These are phyloP conservation scores for Hesperia comma DNA, from an alignment of 2,888 invertebrate species.

Conservation along the genomic window DNA sequence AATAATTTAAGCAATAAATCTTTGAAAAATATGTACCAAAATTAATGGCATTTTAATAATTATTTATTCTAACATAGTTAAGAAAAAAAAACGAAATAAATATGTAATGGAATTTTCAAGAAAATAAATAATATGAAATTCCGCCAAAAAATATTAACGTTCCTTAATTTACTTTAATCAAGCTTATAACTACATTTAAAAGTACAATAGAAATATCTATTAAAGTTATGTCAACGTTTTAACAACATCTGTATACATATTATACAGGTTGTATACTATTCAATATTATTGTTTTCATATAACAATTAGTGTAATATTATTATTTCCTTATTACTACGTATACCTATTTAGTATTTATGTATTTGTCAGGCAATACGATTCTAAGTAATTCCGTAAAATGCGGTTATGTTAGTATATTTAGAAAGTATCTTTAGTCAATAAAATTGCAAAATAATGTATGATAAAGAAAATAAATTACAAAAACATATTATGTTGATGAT, in stretches of 20 bases:
- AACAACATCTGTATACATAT: conserved; percentile 22
- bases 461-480: too few relatives aligned
- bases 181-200: conserved; percentile 1
- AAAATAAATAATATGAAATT: conserved; percentile 3
- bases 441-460: too few relatives aligned
- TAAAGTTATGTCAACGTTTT: conserved; percentile 31
- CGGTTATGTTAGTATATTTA: conserved; percentile 26
- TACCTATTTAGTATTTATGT: conserved; percentile 36
- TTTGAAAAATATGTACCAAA: too few relatives aligned
- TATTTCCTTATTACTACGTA: conserved; percentile 2
- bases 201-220: conserved; percentile 11
- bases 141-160: conserved; percentile 24
- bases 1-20: background rate
- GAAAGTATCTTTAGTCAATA: conserved; percentile 2
- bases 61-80: too few relatives aligned
- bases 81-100: too few relatives aligned
- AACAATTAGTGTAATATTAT: conserved; percentile 6
- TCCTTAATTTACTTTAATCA: conserved; percentile 26
- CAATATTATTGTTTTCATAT: conserved; percentile 39
- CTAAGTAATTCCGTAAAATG: conserved; percentile 48
- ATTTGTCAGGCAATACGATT: conserved; percentile 46
- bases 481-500: too few relatives aligned
- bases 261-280: conserved; percentile 24
- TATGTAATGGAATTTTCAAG: too few relatives aligned
- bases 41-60: too few relatives aligned